Evolutionary conservation across 1,140 invertebrate genomes (phyloP).

Genomic region (Portunus trituberculatus): DNA sequence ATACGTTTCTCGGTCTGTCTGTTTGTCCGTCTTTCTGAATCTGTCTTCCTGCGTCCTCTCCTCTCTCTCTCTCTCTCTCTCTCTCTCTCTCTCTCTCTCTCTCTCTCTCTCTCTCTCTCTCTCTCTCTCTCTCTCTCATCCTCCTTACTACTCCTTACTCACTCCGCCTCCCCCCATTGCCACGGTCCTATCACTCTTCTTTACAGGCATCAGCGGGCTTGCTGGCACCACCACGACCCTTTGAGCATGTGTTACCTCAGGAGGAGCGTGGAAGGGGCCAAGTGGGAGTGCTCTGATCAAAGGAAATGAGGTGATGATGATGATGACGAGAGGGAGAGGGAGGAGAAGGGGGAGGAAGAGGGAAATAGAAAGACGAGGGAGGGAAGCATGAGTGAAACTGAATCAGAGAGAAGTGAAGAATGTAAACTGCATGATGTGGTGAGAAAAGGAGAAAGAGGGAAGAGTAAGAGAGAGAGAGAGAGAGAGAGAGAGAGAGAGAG

Average conservation of each 20-base stretch:
- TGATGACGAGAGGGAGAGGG: too few species aligned
- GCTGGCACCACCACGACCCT: neutral
- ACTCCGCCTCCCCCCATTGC: neutral
- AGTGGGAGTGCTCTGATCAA: neutral
- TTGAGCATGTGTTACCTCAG: neutral
- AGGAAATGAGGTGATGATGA: too few species aligned
- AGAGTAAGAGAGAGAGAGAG: too few species aligned
- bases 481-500: too few species aligned
- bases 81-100: slow-evolving; percentile 7
- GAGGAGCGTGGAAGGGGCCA: neutral
- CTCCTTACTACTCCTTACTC: neutral
- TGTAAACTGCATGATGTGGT: too few species aligned
- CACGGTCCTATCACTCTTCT: neutral
- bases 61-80: neutral
- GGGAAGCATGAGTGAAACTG: too few species aligned
- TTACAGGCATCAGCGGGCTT: neutral
- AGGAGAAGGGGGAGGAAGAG: too few species aligned
- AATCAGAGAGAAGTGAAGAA: too few species aligned
- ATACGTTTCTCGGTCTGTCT: neutral
- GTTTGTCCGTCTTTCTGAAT: neutral
- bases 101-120: neutral
- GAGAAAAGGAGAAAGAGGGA: too few species aligned
- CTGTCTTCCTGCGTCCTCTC: neutral
- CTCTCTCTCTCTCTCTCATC: neutral
- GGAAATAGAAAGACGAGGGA: too few species aligned